These are phyloP conservation scores for Rhynchomys soricoides DNA, from an alignment of 2,113 vertebrate genomes.

Conservation along the genomic window DNA sequence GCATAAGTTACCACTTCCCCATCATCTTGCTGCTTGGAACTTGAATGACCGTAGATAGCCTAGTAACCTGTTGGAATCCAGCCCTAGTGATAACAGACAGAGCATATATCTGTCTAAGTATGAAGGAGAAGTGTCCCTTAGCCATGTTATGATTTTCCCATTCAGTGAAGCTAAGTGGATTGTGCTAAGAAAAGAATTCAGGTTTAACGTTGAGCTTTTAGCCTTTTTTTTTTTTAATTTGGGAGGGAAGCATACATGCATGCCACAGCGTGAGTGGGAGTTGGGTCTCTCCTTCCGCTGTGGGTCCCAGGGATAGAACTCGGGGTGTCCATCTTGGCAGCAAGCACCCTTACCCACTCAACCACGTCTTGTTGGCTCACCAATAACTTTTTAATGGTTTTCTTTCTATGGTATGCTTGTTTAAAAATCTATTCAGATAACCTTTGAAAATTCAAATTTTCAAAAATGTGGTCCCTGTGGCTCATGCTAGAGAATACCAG, in stretches of 20 bases:
- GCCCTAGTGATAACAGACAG: background rate
- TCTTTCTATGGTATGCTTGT: background rate
- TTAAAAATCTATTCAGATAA: slow-evolving; percentile 8
- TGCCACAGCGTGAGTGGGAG: too few species aligned
- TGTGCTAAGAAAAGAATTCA: background rate
- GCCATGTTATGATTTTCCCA: background rate
- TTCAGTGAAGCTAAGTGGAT: background rate
- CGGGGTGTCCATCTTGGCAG: background rate
- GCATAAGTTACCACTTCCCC: background rate
- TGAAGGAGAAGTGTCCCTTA: background rate
- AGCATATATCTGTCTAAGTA: background rate
- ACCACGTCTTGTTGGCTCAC: background rate
- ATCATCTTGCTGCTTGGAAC: background rate
- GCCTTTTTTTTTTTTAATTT: background rate
- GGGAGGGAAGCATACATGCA: background rate
- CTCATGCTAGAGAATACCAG: slow-evolving; percentile 9
- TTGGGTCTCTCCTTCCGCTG: background rate
- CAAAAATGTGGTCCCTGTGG: slow-evolving; percentile 35
- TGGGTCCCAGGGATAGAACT: background rate
- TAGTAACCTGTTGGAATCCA: background rate
- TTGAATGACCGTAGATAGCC: background rate
- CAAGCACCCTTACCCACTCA: background rate
- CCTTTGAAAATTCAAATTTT: slow-evolving; percentile 19
- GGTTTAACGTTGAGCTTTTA: background rate
- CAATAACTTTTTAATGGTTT: slow-evolving; percentile 41